These are phyloP conservation scores for Yponomeuta malinellus DNA, from an alignment of 2,888 invertebrate species.

Conservation along the genomic window DNA sequence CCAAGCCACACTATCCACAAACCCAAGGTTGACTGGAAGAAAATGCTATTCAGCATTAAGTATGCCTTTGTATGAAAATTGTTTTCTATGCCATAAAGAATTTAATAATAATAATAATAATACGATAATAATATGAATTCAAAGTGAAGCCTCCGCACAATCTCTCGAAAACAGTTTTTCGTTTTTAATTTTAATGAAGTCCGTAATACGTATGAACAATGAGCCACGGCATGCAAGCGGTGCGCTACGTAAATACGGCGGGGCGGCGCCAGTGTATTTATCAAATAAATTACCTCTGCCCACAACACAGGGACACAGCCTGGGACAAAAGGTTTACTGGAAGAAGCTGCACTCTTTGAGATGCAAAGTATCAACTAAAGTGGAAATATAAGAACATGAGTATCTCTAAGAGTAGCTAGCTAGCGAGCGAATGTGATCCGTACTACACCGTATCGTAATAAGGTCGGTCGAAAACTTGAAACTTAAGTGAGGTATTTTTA, in stretches of 20 bases:
- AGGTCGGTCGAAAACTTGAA: no score
- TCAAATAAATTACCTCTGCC: background rate
- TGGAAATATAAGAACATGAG: background rate
- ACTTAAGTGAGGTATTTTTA: no score
- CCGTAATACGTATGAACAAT: background rate
- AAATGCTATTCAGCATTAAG: no score
- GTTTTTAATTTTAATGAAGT: background rate
- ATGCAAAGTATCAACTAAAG: background rate
- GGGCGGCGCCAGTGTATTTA: background rate
- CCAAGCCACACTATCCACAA: no score
- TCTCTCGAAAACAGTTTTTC: background rate
- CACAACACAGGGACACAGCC: background rate
- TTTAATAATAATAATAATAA: no score
- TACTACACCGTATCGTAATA: no score
- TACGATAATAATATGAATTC: background rate
- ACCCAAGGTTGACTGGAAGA: no score
- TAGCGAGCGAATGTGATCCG: no score
- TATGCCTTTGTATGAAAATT: no score
- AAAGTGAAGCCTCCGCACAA: background rate
- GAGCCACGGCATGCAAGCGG: background rate
- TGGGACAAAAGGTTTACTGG: background rate
- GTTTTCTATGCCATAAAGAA: no score
- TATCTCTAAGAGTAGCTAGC: no score
- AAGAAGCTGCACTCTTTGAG: background rate
- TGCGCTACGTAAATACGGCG: slow-evolving; percentile 1